Base-by-base conservation (phyloP, 2,113 vertebrate species). In the Malurus alboscapulatus region DNA sequence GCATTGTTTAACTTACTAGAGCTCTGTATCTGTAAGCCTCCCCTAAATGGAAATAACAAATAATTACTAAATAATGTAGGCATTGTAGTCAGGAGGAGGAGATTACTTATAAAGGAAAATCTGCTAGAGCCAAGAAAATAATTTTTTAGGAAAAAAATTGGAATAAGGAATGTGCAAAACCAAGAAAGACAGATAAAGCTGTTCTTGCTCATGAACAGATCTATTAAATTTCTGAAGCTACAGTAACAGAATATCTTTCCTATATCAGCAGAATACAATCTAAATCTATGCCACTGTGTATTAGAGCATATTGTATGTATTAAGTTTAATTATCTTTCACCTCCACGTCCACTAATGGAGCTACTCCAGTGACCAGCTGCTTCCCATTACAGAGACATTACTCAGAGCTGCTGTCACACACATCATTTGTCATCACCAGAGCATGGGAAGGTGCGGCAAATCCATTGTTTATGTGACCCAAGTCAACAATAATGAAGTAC, bases 301-400 rank as follows among this genome's bases (percentile, higher is more conserved):
- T 68, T 54, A 78, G 7, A 93, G 24, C 55, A 77, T 89, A 85
- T 82, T 84, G 76, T 58, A 69, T 27, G 38, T 27, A 87, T 87
- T 85, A 85, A 44, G 42, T 77, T 89, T 91, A 79, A 93, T 79
- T 91, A 57, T 42, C 63, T 69, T 93, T 83, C 71, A 92, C 89
- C 67, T 72, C 62, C 66, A 69, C 0, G 0, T 84, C 79, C 79
- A 71, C 68, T 63, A 85, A 67, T 8, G 69, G 62, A 75, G 66
- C 54, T 63, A 58, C 47, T 66, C 40, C 69, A 55, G 36, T 45
- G 53, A 87, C 73, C 85, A 95, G 90, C 85, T 96, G 95, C 68
- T 88, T 78, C 86, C 79, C 57, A 67, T 95, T 81, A 90, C 30
- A 84, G 53, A 84, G 61, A 71, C 48, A 87, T 90, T 85, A 87